Base-by-base conservation (phyloP, 2,888 invertebrate species). In the Dusona sp. region DNA sequence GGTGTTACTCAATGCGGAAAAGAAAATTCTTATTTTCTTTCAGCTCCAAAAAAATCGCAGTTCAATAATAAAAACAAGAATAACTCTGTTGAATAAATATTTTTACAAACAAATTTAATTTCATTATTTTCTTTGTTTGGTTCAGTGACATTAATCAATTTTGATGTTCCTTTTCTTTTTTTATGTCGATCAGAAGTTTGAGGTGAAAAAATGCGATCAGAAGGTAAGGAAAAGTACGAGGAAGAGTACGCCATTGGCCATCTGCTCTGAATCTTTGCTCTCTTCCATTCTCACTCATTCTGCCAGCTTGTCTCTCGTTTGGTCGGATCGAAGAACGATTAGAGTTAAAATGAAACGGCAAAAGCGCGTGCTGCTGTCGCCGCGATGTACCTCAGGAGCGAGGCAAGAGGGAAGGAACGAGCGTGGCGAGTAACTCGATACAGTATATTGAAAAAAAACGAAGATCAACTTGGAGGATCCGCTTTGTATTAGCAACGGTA, bases 361-460 rank as follows among this genome's bases (percentile, higher is more conserved):
- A 90, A 86, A 87, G 87, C 89, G 89, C 75, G 79, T 88, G 89
- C 86, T 85, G 84, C 70, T 70, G 82, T 61, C 77, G 33, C 57
- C 29, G 57, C 57, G 25, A 61, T 74, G 61, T 61, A 54, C 87
- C 45, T 78, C 38, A 22, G 48, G 48, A 7, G 22, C 8, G 51
- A 85, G 83, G 84, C 48, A 64, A 38, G 45, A 65, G 81, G 61
- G 75, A 64, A 73, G 48, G 81, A 85, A 86, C 84, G 88, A 88
- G 84, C 89, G 88, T 51, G 25, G 72, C 89, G 87, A 88, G 85
- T 88, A 89, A 89, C 88, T 87, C 87, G 88, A 89, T 86, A 87
- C 64, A 38, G 68, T 57, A 38, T 78, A 54, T 73, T 65, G 42
- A 73, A 29, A 57, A 72, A 65, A 78, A 29, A 73, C 16, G 38